Percentiles rank a stretch among this genome's conserved stretches.
phyloP scores from a whole-genome alignment of 2,797 vertebrate genomes.

The Cossypha caffra region DNA sequence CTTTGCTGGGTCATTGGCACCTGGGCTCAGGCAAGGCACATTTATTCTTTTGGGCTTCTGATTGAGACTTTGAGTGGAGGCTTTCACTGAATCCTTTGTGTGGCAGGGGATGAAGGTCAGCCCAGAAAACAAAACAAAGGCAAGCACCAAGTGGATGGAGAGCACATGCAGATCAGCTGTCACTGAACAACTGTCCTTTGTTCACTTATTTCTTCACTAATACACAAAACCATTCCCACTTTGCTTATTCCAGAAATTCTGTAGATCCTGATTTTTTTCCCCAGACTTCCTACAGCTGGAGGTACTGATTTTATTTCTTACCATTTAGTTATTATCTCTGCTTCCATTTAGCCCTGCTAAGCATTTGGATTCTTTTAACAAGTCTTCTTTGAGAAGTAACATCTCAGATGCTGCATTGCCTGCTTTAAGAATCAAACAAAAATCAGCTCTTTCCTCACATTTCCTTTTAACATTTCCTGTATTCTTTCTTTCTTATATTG shows the following conservation, averaged over 20 bases:
- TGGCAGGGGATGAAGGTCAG: background rate
- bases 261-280: background rate
- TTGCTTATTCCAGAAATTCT: background rate
- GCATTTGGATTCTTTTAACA: conserved; percentile 22
- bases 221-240: background rate
- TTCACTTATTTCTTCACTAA: background rate
- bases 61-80: background rate
- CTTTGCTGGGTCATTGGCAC: background rate
- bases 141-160: background rate
- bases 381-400: background rate
- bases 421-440: background rate
- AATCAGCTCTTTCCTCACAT: background rate
- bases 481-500: background rate
- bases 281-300: conserved; percentile 5
- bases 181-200: background rate
- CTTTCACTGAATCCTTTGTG: conserved; percentile 5
- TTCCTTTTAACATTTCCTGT: conserved; percentile 9
- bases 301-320: conserved; percentile 12
- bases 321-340: conserved; percentile 9
- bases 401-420: background rate
- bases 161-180: background rate
- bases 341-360: background rate
- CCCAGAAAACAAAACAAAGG: conserved; percentile 32
- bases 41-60: conserved; percentile 1
- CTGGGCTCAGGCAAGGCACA: background rate